These are phyloP conservation scores for Caenorhabditis zanzibari DNA, from an alignment of 2,888 invertebrate species.

Conservation along the genomic window DNA sequence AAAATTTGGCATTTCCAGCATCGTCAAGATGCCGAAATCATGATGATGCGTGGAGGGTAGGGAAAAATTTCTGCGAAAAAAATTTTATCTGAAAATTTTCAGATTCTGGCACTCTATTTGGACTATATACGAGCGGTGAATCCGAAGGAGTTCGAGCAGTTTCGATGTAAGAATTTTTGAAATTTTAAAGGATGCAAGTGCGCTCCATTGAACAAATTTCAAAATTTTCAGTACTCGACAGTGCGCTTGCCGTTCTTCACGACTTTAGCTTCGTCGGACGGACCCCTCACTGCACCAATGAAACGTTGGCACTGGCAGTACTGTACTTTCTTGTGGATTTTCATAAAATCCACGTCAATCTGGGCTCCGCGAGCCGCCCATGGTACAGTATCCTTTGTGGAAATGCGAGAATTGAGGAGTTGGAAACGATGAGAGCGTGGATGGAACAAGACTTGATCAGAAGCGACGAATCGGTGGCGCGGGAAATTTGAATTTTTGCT, in stretches of 20 bases:
- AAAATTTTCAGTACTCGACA: constrained; percentile 51
- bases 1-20: constrained; percentile 53
- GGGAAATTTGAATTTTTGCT: background rate
- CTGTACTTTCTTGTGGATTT: constrained; percentile 53
- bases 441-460: constrained; percentile 41
- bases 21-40: constrained; percentile 54
- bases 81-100: constrained; percentile 5
- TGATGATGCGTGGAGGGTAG: constrained; percentile 58
- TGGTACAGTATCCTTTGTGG: constrained; percentile 37
- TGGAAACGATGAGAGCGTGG: constrained; percentile 16
- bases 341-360: constrained; percentile 44
- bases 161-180: constrained; percentile 21
- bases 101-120: constrained; percentile 56
- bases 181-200: background rate
- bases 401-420: constrained; percentile 29
- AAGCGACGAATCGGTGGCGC: background rate
- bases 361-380: background rate
- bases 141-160: constrained; percentile 41
- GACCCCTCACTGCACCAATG: constrained; percentile 21
- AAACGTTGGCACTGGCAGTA: constrained; percentile 40
- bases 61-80: background rate
- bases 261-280: constrained; percentile 31
- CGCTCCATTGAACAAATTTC: background rate
- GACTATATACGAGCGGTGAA: constrained; percentile 54
- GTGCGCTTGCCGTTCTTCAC: constrained; percentile 56